Percentiles rank a stretch among this genome's conserved stretches.
phyloP scores from a whole-genome alignment of 2,888 invertebrate genomes.

The Dastarcus helophoroides region DNA sequence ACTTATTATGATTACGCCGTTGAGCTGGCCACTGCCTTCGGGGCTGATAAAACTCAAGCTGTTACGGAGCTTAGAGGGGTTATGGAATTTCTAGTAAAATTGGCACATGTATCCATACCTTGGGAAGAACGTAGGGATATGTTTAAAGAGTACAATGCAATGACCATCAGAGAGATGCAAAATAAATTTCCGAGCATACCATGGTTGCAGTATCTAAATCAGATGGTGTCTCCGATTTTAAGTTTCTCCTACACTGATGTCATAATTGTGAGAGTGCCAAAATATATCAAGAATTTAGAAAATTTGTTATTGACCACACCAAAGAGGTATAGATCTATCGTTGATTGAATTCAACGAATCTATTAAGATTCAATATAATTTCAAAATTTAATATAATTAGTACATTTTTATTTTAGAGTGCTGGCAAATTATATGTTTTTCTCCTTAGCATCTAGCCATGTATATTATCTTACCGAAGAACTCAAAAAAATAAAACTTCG shows the following conservation, averaged over 20 bases:
- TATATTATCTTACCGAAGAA: no score
- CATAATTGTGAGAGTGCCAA: slow-evolving; percentile 39
- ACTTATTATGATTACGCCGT: slow-evolving; percentile 21
- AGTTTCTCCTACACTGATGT: slow-evolving; percentile 30
- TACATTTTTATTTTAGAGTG: slow-evolving; percentile 8
- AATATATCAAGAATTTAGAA: slow-evolving; percentile 33
- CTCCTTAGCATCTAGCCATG: slow-evolving; percentile 6
- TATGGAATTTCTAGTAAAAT: slow-evolving; percentile 17
- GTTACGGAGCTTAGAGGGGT: slow-evolving; percentile 16
- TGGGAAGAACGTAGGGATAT: slow-evolving; percentile 17
- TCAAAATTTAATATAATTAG: not conserved
- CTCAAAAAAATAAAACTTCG: no score
- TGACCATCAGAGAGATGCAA: slow-evolving; percentile 37
- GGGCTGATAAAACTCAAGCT: slow-evolving; percentile 16
- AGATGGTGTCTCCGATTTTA: slow-evolving; percentile 29
- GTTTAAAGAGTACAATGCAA: slow-evolving; percentile 15
- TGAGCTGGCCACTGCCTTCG: slow-evolving; percentile 18
- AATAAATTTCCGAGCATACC: slow-evolving; percentile 24
- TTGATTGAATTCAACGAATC: no score
- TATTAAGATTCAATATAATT: no score
- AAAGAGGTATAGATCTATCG: slow-evolving; percentile 29
- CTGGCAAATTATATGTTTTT: slow-evolving; percentile 7
- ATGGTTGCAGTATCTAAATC: slow-evolving; percentile 33
- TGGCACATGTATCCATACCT: slow-evolving; percentile 19
- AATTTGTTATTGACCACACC: slow-evolving; percentile 31